Evolutionary conservation across 2,888 invertebrate species (phyloP).

Genomic region (Hypsopygia costalis): DNA sequence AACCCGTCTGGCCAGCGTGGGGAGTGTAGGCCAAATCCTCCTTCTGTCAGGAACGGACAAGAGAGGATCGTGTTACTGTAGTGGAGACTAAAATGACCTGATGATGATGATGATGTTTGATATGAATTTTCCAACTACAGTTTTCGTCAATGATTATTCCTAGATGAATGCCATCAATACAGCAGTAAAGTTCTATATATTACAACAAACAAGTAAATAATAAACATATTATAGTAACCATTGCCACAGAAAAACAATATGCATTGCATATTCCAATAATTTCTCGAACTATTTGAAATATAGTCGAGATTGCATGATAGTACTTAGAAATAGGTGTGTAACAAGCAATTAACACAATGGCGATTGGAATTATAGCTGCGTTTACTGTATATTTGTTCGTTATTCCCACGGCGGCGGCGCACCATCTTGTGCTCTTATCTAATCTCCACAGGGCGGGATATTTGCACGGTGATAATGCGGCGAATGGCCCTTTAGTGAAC

Average conservation of each 20-base stretch:
- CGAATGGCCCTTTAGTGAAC: constrained; percentile 60
- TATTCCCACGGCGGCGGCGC: constrained; percentile 51
- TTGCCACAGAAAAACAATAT: too few relatives aligned
- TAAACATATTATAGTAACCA: too few relatives aligned
- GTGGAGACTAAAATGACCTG: too few relatives aligned
- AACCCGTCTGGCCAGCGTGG: too few relatives aligned
- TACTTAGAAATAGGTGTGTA: neutral
- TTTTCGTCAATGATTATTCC: too few relatives aligned
- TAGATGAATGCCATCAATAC: too few relatives aligned
- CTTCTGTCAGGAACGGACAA: too few relatives aligned
- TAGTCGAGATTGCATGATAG: neutral
- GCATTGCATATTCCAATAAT: constrained; percentile 6
- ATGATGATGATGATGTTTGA: too few relatives aligned
- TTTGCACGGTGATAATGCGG: constrained; percentile 71
- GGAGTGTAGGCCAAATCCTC: too few relatives aligned
- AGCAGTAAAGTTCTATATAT: neutral
- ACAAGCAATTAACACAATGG: neutral
- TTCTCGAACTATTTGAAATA: neutral
- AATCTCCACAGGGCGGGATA: constrained; percentile 68
- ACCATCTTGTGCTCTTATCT: constrained; percentile 63
- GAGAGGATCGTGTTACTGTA: too few relatives aligned
- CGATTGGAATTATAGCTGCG: neutral
- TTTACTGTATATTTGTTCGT: constrained; percentile 31
- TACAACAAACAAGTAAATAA: neutral
- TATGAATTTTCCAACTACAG: too few relatives aligned